These are phyloP conservation scores for Echeneis naucrates DNA, from an alignment of 2,797 vertebrate genomes.

Conservation along the genomic window DNA sequence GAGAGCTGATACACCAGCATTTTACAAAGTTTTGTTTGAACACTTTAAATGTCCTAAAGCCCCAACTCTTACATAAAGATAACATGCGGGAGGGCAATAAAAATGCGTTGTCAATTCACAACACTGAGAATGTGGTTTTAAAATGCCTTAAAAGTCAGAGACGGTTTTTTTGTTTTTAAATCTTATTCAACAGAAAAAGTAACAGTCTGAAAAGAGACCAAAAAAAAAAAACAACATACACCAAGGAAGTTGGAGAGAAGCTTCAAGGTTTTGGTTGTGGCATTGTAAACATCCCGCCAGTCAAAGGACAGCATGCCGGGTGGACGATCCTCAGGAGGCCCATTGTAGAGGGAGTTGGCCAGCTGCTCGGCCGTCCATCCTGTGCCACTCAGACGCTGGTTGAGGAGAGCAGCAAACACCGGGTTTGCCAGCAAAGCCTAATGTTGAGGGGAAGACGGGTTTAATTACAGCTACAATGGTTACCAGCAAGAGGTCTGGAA, in stretches of 20 bases:
- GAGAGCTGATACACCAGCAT: background rate
- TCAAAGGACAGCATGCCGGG: conserved; percentile 71
- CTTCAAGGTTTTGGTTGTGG: conserved; percentile 83
- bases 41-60: conserved; percentile 25
- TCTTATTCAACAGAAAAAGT: conserved; percentile 19
- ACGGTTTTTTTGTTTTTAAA: background rate
- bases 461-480: conserved; percentile 11
- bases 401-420: conserved; percentile 76
- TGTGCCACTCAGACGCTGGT: conserved; percentile 79
- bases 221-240: conserved; percentile 79
- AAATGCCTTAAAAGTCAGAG: conserved; percentile 41
- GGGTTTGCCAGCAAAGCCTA: conserved; percentile 88
- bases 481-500: background rate
- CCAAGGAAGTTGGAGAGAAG: conserved; percentile 89
- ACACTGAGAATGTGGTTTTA: conserved; percentile 22
- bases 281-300: conserved; percentile 89
- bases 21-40: conserved; percentile 9
- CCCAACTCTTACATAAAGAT: conserved; percentile 8
- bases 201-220: conserved; percentile 20
- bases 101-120: conserved; percentile 31
- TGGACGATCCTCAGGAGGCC: conserved; percentile 75
- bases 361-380: conserved; percentile 84
- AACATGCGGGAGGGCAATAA: background rate
- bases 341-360: conserved; percentile 88
- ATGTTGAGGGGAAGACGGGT: conserved; percentile 15